phyloP scores from a whole-genome alignment of 1,140 invertebrate species.

The Lordiphosa mommai region DNA sequence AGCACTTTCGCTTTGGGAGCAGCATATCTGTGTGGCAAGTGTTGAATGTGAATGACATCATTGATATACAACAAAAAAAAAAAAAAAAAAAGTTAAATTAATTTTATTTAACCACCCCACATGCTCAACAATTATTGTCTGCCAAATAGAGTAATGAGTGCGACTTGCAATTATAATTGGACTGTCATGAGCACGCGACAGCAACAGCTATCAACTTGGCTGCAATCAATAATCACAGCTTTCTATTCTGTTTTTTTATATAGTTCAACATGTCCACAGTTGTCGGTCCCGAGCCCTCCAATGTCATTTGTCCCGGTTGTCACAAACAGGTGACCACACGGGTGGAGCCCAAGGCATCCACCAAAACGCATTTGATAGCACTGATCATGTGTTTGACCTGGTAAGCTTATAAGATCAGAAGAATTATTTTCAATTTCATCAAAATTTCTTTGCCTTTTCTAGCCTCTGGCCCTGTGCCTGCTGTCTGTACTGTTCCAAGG shows the following conservation, averaged over 20 bases:
- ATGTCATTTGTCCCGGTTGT: slow-evolving; percentile 82
- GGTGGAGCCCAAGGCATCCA: slow-evolving; percentile 80
- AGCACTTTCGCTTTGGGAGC: no score
- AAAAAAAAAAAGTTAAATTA: not conserved
- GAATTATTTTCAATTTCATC: no score
- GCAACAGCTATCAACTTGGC: not conserved
- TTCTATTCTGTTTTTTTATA: slow-evolving; percentile 3
- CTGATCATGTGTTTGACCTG: slow-evolving; percentile 81
- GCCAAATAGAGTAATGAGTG: no score
- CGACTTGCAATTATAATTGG: slow-evolving; percentile 2
- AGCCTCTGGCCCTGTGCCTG: slow-evolving; percentile 82
- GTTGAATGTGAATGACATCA: no score
- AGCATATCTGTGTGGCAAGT: no score
- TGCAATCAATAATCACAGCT: slow-evolving; percentile 12
- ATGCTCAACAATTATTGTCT: slow-evolving; percentile 1
- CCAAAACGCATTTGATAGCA: slow-evolving; percentile 83
- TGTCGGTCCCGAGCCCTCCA: slow-evolving; percentile 80
- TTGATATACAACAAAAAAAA: not conserved
- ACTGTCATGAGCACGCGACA: slow-evolving; percentile 22
- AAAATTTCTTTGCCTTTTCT: no score
- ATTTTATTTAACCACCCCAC: not conserved
- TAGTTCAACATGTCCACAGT: slow-evolving; percentile 41
- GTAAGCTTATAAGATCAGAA: no score
- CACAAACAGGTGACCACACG: slow-evolving; percentile 80
- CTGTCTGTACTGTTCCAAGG: slow-evolving; percentile 84